These are phyloP conservation scores for Dryadula phaetusa DNA, from an alignment of 2,888 invertebrate genomes.

Conservation along the genomic window DNA sequence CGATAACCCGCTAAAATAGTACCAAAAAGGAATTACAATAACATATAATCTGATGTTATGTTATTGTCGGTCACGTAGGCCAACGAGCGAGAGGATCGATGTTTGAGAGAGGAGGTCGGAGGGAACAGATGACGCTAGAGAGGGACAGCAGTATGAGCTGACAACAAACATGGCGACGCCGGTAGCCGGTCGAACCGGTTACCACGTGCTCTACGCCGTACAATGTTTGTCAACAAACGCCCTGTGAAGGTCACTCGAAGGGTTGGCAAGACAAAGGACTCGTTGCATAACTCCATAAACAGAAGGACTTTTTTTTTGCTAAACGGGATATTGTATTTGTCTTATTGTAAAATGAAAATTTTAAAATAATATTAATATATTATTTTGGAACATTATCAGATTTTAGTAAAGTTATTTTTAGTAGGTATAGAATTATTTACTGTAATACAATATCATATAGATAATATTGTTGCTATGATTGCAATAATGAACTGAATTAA, in stretches of 20 bases:
- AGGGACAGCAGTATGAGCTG: slow-evolving; percentile 72
- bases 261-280: slow-evolving; percentile 71
- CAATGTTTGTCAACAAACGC: slow-evolving; percentile 83
- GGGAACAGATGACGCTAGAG: slow-evolving; percentile 56
- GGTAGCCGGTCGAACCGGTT: slow-evolving; percentile 79
- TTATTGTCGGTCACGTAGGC: slow-evolving; percentile 82
- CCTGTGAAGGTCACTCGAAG: slow-evolving; percentile 78
- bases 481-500: not conserved
- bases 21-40: slow-evolving; percentile 1
- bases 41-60: slow-evolving; percentile 53
- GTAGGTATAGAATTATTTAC: not conserved
- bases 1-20: slow-evolving; percentile 1
- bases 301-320: slow-evolving; percentile 40
- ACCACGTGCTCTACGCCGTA: slow-evolving; percentile 79
- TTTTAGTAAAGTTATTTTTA: not conserved
- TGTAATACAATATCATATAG: not conserved
- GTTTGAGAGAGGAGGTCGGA: slow-evolving; percentile 53
- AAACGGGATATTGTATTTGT: slow-evolving; percentile 36
- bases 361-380: not conserved
- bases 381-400: not conserved
- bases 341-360: not conserved
- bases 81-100: slow-evolving; percentile 59
- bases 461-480: slow-evolving; percentile 2
- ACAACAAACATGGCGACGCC: slow-evolving; percentile 82
- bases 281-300: slow-evolving; percentile 59